A percentile compares a stretch with the other conserved stretches of the same genome.
Evolutionary conservation across 2,888 invertebrate species (phyloP).

Genomic region (Drosophila merina): DNA sequence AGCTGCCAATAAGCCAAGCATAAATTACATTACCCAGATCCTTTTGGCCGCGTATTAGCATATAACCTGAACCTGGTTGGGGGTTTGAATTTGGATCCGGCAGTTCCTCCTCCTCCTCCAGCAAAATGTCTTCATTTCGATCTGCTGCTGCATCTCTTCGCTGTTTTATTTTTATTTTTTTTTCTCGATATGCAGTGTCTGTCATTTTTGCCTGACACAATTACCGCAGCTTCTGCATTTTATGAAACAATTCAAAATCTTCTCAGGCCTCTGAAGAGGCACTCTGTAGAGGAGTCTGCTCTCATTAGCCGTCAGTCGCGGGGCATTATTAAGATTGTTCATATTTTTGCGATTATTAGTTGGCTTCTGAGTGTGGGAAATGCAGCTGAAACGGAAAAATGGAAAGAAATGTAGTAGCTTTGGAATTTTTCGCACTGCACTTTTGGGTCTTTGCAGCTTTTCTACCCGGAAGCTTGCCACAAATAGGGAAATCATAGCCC

Average conservation of each 20-base stretch:
- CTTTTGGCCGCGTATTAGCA: conserved; percentile 69
- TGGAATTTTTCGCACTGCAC: conserved; percentile 29
- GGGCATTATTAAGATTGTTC: conserved; percentile 58
- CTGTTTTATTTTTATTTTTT: conserved; percentile 12
- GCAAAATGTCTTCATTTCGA: conserved; percentile 11
- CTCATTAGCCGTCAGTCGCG: conserved; percentile 67
- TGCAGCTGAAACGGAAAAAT: conserved; percentile 34
- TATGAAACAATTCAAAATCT: conserved; percentile 77
- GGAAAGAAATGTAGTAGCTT: conserved; percentile 10
- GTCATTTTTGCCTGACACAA: conserved; percentile 70
- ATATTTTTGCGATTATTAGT: conserved; percentile 70
- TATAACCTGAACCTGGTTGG: conserved; percentile 65
- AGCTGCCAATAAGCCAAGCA: conserved; percentile 76
- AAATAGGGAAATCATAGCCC: conserved; percentile 18
- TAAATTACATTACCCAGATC: conserved; percentile 72
- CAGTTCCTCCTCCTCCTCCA: conserved; percentile 5
- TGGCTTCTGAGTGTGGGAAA: conserved; percentile 68
- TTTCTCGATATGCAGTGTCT: conserved; percentile 41
- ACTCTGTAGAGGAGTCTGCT: conserved; percentile 36
- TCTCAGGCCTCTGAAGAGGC: conserved; percentile 61
- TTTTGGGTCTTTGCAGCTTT: conserved; percentile 14
- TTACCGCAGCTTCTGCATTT: conserved; percentile 75
- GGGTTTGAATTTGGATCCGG: conserved; percentile 25
- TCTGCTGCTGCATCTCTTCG: conserved; percentile 5
- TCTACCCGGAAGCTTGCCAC: conserved; percentile 30